Evolutionary conservation across 2,888 invertebrate genomes (phyloP).

Genomic region (Plagodis pulveraria): DNA sequence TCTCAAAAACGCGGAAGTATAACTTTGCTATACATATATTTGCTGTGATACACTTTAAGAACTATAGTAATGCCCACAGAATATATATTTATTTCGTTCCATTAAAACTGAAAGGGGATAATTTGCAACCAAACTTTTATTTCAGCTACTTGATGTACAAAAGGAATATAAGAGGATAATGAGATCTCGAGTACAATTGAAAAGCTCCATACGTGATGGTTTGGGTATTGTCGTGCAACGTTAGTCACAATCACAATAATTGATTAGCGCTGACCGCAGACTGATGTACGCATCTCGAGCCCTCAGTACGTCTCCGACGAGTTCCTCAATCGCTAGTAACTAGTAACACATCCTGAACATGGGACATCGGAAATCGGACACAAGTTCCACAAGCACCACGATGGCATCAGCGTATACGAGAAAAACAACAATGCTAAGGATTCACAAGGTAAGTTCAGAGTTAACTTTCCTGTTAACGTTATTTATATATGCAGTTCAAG

Average conservation of each 20-base stretch:
- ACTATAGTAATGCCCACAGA: no score
- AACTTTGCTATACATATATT: no score
- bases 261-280: slow-evolving; percentile 42
- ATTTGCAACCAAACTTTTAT: no score
- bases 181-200: not conserved
- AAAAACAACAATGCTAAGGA: slow-evolving; percentile 5
- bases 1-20: no score
- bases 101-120: no score
- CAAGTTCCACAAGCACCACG: not conserved
- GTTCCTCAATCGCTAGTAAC: slow-evolving; percentile 46
- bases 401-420: slow-evolving; percentile 6
- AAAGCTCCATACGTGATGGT: slow-evolving; percentile 46
- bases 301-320: slow-evolving; percentile 47
- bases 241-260: slow-evolving; percentile 42
- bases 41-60: no score
- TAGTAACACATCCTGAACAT: slow-evolving; percentile 28
- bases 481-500: not conserved
- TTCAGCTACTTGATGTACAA: no score
- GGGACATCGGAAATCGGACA: slow-evolving; percentile 7
- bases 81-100: no score
- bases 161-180: no score
- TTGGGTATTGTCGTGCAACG: slow-evolving; percentile 42
- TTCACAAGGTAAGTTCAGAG: slow-evolving; percentile 16
- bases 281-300: slow-evolving; percentile 51
- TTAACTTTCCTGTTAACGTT: not conserved